Conservation (phyloP, 2,888 invertebrate species). For the Melangyna quadrimaculata region DNA sequence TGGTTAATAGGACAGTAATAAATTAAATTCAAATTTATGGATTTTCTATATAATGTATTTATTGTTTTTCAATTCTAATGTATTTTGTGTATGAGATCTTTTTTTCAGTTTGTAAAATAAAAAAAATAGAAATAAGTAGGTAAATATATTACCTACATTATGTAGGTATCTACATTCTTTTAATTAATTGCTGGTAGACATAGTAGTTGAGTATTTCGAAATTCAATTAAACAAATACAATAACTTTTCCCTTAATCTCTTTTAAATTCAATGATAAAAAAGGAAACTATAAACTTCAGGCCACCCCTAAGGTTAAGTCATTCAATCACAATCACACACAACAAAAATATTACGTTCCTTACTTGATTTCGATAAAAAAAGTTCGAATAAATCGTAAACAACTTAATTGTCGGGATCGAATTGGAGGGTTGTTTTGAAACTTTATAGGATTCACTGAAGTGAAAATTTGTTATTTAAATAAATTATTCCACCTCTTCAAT, state of each 20-base stretch:
- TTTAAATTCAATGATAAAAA: conserved; percentile 19
- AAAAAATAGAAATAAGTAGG: too few species aligned
- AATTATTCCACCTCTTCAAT: conserved; percentile 75
- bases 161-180: neutral
- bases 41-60: too few species aligned
- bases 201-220: conserved; percentile 75
- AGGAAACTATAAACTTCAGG: neutral
- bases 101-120: too few species aligned
- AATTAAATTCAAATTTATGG: too few species aligned
- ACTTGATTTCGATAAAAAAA: conserved; percentile 4
- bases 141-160: too few species aligned
- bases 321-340: neutral
- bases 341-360: neutral
- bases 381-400: conserved; percentile 49
- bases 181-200: conserved; percentile 20
- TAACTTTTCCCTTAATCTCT: conserved; percentile 79
- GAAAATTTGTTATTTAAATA: conserved; percentile 71
- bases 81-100: too few species aligned
- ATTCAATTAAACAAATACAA: conserved; percentile 81
- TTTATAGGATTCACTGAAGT: conserved; percentile 41
- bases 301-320: neutral
- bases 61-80: too few species aligned
- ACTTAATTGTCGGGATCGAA: conserved; percentile 57
- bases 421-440: neutral
- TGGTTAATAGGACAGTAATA: too few species aligned